Evolutionary conservation across 2,888 invertebrate genomes (phyloP), one percentile per base, ranked within the genome.

Genomic region (Argynnis bischoffii): DNA sequence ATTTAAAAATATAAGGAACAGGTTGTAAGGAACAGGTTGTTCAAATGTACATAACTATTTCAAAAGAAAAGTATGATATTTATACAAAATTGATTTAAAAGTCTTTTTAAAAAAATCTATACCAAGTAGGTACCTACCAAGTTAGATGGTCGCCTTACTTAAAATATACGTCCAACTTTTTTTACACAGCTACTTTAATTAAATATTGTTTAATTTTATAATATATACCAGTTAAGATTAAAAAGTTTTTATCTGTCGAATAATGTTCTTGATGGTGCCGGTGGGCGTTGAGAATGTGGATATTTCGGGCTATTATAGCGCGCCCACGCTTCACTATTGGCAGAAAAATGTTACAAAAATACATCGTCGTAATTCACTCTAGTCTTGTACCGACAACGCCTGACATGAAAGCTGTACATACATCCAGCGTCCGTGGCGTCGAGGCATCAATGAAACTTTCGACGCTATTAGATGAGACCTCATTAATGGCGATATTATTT

Each of bases 241-340:
- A 79, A 75, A 84, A 81, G 80, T 80, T 84, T 84, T 82, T 87
- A 83, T 87, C 81, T 81, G 78, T 82, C 78, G 79, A 80, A 80
- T 82, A 85, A 87, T 86, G 85, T 87, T 86, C 82, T 85, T 77
- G 82, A 86, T 86, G 78, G 81, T 76, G 76, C 72, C 78, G 77
- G 88, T 87, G 87, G 89, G 90, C 83, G 89, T 76, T 71, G 77
- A 83, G 84, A 87, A 81, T 87, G 87, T 85, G 81, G 82, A 86
- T 90, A 90, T 90, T 91, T 89, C 79, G 85, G 84, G 83, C 80
- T 81, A 86, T 89, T 88, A 88, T 88, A 87, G 83, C 81, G 85
- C 89, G 78, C 89, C 89, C 85, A 89, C 89, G 85, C 82, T 75
- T 67, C 78, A 84, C 84, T 85, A 88, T 88, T 87, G 86, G 87